Base-by-base conservation (phyloP, 2,888 invertebrate species). In the Iselma pallidipennis region DNA sequence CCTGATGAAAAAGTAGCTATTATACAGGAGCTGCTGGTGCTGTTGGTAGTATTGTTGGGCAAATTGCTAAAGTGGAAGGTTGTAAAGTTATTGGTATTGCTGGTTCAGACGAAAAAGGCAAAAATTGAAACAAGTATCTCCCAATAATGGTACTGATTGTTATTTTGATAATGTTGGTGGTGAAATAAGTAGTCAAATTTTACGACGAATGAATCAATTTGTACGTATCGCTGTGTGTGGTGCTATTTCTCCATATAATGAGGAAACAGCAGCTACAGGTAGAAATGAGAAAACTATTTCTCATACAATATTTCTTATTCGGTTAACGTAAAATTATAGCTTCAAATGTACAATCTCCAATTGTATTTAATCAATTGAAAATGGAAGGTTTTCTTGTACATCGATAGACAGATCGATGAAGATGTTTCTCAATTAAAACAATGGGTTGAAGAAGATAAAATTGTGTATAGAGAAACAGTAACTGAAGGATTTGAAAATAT, bases 81-180 rank as follows among this genome's bases (percentile, higher is more conserved):
- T 87, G 89, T 70, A 84, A 79, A 57, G 90, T 90, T 0, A 87
- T 91, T 66, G 91, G 90, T 2, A 86, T 89, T 69, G 87, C 89
- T 14, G 91, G 91, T 1, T 84, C 86, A 7, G 86, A 89, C 65
- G 87, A 86, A 19, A 91, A 92, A 82, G 87, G 88, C 67, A 80
- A 85, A 63, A 84, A 31, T 79, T 91, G 12, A 84, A 84, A 66
- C 80, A 86, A 76, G 82, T 80, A 52, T 89, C 89, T 12, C 89
- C 90, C 0, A n/a, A n/a, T n/a, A 81, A 88, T 19, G 91, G 91
- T 2, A 79, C 91, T 0, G 90, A 91, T 74, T 88, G 89, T 74
- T 91, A 89, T 73, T 91, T 91, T 74, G 91, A 91, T 74, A 91
- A 91, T 78, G 91, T 91, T 49, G 91, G 90, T 19, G 90, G 90